These are phyloP conservation scores for Actenoides lindsayi DNA, from an alignment of 2,113 vertebrate species.

Conservation along the genomic window DNA sequence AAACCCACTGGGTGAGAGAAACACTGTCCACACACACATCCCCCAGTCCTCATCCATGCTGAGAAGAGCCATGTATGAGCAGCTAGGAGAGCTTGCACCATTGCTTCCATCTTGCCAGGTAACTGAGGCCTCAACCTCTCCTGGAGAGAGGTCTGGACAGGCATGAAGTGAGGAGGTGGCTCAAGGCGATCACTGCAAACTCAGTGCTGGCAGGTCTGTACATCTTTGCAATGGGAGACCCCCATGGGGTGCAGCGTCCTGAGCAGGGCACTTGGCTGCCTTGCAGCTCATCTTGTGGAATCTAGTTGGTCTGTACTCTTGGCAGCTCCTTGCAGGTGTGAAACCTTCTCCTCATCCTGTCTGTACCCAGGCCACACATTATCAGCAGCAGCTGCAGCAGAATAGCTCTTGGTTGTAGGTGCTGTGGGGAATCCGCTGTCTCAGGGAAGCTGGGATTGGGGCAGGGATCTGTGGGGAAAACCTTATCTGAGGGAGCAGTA, in stretches of 20 bases:
- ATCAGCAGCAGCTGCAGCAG: slow-evolving; percentile 11
- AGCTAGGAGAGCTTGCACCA: neutral
- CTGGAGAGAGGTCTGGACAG: neutral
- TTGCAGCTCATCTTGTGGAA: neutral
- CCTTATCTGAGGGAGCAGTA: slow-evolving; percentile 47
- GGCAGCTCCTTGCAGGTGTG: neutral
- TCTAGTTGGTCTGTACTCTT: neutral
- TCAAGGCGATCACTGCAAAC: neutral
- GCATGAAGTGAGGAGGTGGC: neutral
- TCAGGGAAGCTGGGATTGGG: neutral
- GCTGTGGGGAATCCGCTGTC: neutral
- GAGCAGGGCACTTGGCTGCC: neutral
- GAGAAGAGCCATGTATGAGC: neutral
- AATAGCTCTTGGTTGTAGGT: neutral
- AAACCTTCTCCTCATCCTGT: slow-evolving; percentile 18
- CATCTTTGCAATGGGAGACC: neutral
- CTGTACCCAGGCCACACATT: neutral
- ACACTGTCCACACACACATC: neutral
- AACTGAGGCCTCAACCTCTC: neutral
- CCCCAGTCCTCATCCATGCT: neutral
- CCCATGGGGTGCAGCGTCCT: rapidly evolving
- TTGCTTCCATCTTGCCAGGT: neutral
- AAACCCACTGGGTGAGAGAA: neutral
- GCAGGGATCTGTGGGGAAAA: neutral
- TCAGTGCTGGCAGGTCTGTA: neutral